Conservation (phyloP, 1,140 invertebrate genomes). For the Melanaphis sacchari region DNA sequence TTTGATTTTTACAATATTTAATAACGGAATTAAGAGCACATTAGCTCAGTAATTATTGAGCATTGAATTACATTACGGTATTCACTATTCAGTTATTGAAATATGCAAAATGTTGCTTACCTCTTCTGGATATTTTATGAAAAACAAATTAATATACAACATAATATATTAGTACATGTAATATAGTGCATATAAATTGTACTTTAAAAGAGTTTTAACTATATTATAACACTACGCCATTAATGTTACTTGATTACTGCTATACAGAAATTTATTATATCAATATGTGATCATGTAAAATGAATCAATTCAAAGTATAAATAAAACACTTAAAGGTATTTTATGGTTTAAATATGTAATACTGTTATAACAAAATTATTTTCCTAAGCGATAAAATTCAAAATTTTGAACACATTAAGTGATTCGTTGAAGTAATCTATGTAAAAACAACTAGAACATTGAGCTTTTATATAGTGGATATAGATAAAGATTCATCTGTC, state of each 20-base stretch:
- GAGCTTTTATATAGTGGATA: neutral
- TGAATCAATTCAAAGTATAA: neutral
- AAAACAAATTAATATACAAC: neutral
- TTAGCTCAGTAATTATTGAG: neutral
- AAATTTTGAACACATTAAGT: neutral
- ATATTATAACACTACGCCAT: neutral
- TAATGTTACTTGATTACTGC: too few species aligned
- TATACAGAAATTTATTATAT: too few species aligned
- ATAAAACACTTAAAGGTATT: neutral
- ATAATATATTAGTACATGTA: too few species aligned
- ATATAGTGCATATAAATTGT: too few species aligned
- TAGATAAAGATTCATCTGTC: conserved; percentile 15
- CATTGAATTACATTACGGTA: neutral
- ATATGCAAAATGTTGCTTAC: neutral
- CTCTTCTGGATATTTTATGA: neutral
- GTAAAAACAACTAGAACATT: neutral
- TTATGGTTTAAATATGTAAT: neutral
- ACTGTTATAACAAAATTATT: neutral
- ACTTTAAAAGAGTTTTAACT: neutral
- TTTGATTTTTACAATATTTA: too few species aligned
- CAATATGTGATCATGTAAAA: neutral
- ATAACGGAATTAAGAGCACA: too few species aligned
- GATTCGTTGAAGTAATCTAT: neutral
- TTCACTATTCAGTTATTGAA: neutral
- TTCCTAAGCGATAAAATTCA: neutral